Conservation (phyloP, 2,797 vertebrate species). For the Sylvia borin region DNA sequence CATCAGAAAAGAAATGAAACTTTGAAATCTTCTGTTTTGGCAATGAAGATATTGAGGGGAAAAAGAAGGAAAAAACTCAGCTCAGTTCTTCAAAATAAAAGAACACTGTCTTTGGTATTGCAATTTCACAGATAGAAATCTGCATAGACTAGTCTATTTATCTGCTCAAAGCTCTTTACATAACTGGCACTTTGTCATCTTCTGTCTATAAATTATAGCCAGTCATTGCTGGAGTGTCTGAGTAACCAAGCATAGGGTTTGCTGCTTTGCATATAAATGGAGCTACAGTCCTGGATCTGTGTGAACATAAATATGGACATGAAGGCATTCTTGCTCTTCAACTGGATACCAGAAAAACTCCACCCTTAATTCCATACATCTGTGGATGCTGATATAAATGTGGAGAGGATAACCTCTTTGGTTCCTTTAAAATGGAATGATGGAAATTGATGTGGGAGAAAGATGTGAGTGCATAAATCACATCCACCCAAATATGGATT, state of each 20-base stretch:
- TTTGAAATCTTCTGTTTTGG: neutral
- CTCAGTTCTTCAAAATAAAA: neutral
- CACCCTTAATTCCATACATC: neutral
- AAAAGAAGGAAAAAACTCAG: neutral
- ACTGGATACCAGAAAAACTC: neutral
- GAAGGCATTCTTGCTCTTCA: neutral
- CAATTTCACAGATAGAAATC: conserved; percentile 1
- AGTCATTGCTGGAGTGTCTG: neutral
- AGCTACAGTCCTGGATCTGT: neutral
- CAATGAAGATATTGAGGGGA: neutral
- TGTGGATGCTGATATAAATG: neutral
- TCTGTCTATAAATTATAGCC: neutral
- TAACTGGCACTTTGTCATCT: conserved; percentile 1
- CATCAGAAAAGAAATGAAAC: neutral
- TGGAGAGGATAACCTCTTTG: neutral
- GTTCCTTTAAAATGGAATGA: neutral
- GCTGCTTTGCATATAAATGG: neutral
- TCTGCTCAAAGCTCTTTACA: conserved; percentile 21
- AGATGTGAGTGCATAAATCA: neutral
- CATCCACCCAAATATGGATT: neutral
- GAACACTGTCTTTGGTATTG: neutral
- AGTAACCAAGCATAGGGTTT: neutral
- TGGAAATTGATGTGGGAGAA: neutral
- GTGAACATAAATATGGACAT: neutral
- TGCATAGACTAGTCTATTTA: neutral